These are phyloP conservation scores for Cosmorhoe ocellata DNA, from an alignment of 2,888 invertebrate genomes.

Conservation along the genomic window DNA sequence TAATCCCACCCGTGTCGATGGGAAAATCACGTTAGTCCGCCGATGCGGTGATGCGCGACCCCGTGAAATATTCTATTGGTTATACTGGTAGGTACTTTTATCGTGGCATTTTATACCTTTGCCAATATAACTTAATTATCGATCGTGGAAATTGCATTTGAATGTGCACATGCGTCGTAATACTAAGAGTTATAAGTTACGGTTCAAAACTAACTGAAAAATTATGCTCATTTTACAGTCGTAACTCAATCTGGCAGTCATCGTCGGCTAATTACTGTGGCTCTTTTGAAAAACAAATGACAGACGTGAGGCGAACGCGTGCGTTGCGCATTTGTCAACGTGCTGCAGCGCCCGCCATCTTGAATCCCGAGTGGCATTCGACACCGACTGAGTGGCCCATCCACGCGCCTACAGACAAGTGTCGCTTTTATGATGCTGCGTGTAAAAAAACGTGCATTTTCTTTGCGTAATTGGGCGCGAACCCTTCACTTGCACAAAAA, in stretches of 20 bases:
- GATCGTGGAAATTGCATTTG: neutral
- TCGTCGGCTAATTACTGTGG: conserved; percentile 38
- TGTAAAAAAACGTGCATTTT: conserved; percentile 61
- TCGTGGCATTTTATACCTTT: too few relatives aligned
- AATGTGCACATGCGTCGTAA: neutral
- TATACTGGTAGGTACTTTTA: neutral
- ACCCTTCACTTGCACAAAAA: conserved; percentile 48
- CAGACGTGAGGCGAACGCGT: conserved; percentile 29
- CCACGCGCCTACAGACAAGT: conserved; percentile 59
- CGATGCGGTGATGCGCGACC: conserved; percentile 23
- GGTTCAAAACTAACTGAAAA: conserved; percentile 28
- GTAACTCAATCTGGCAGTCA: conserved; percentile 36
- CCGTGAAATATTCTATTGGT: neutral
- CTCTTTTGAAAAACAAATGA: conserved; percentile 37
- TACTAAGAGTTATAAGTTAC: neutral
- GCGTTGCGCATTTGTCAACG: conserved; percentile 64
- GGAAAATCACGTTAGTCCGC: conserved; percentile 33
- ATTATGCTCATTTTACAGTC: conserved; percentile 15
- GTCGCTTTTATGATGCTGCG: conserved; percentile 51
- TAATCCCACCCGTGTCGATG: conserved; percentile 43
- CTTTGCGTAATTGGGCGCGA: conserved; percentile 67
- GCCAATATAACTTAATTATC: too few relatives aligned
- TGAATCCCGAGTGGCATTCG: conserved; percentile 64
- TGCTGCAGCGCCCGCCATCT: conserved; percentile 62
- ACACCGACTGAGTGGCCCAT: conserved; percentile 72